Evolutionary conservation across 1,140 invertebrate genomes (phyloP).

Genomic region (Penaeus japonicus): DNA sequence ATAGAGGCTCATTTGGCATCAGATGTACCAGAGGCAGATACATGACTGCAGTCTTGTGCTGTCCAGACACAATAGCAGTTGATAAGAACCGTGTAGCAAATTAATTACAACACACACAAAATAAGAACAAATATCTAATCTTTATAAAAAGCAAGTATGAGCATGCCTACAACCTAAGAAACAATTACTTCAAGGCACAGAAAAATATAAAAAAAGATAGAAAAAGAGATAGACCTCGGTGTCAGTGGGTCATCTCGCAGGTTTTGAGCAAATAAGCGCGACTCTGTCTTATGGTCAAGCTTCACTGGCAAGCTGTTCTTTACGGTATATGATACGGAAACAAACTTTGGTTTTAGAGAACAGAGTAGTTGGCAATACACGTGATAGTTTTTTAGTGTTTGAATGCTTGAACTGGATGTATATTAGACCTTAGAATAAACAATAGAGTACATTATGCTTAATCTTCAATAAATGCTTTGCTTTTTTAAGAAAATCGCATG

Average conservation of each 20-base stretch:
- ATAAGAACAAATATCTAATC: too few species aligned
- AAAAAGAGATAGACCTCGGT: background rate
- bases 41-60: too few species aligned
- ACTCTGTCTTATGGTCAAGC: conserved; percentile 4
- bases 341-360: conserved; percentile 19
- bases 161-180: too few species aligned
- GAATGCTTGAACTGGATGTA: background rate
- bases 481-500: background rate
- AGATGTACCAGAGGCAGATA: too few species aligned
- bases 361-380: background rate
- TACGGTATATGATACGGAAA: background rate
- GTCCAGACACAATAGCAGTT: too few species aligned
- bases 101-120: too few species aligned
- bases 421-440: background rate
- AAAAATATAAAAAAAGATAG: background rate
- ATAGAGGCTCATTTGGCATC: too few species aligned
- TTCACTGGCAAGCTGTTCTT: background rate
- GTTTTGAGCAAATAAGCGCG: conserved; percentile 21
- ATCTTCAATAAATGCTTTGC: too few species aligned
- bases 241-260: background rate
- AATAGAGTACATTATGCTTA: background rate
- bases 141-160: background rate
- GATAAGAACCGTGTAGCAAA: too few species aligned
- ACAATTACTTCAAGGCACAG: too few species aligned
- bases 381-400: background rate